phyloP scores from a whole-genome alignment of 2,888 invertebrate species.

The Isotomurus palustris region DNA sequence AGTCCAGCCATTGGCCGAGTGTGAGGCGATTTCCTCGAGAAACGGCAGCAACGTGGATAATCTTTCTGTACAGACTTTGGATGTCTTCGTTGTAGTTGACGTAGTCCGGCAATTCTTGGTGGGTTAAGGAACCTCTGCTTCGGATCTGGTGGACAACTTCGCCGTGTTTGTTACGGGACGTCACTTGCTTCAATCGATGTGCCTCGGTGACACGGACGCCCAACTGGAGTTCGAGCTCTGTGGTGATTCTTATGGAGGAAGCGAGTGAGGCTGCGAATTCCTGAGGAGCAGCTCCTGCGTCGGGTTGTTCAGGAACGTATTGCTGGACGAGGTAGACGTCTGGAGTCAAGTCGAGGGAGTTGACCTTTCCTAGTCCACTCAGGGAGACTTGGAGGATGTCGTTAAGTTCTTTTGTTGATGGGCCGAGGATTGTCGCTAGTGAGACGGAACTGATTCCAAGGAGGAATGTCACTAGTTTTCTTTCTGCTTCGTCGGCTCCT shows the following conservation, averaged over 20 bases:
- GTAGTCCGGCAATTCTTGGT: neutral
- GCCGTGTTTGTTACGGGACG: constrained; percentile 10
- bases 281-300: neutral
- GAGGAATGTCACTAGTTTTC: constrained; percentile 9
- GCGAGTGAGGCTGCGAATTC: neutral
- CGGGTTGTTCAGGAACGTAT: neutral
- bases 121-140: neutral
- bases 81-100: neutral
- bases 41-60: neutral
- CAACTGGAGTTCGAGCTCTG: neutral
- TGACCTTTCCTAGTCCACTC: neutral
- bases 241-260: neutral
- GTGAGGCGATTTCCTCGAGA: constrained; percentile 2
- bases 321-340: constrained; percentile 3
- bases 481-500: constrained; percentile 6
- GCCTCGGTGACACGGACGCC: constrained; percentile 2
- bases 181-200: constrained; percentile 5
- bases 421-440: neutral
- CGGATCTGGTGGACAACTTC: constrained; percentile 4
- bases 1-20: constrained; percentile 6
- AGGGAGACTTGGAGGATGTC: constrained; percentile 9
- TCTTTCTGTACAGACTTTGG: constrained; percentile 3
- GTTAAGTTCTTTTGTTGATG: constrained; percentile 6
- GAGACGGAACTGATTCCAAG: constrained; percentile 13
- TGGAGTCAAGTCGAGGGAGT: neutral